Percentiles rank a stretch among this genome's conserved stretches.
Evolutionary conservation across 2,113 vertebrate genomes (phyloP).

Genomic region (Irena cyanogastra): DNA sequence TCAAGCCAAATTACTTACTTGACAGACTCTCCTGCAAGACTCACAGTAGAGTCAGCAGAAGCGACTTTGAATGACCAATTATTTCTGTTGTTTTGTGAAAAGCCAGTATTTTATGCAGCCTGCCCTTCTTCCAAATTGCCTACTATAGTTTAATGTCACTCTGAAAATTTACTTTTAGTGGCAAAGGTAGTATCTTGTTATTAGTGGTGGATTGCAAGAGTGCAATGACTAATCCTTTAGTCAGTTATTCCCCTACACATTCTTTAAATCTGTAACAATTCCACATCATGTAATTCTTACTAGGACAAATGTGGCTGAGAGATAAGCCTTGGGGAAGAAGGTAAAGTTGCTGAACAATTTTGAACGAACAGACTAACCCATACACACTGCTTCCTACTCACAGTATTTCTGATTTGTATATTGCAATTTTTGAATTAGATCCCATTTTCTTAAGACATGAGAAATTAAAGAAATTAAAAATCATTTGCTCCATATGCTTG

Average conservation of each 20-base stretch:
- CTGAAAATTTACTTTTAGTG: neutral
- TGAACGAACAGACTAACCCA: neutral
- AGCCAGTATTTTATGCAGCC: neutral
- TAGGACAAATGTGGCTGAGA: slow-evolving; percentile 26
- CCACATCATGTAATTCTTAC: slow-evolving; percentile 53
- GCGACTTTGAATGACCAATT: neutral
- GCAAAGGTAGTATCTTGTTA: neutral
- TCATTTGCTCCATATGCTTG: neutral
- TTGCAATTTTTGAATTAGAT: neutral
- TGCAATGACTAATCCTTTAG: neutral
- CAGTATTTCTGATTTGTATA: slow-evolving; percentile 48
- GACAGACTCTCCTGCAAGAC: neutral
- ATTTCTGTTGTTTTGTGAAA: neutral
- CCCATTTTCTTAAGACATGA: slow-evolving; percentile 15
- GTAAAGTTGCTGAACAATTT: neutral
- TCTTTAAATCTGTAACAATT: slow-evolving; percentile 34
- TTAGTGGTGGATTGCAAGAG: neutral
- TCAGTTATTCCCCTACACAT: slow-evolving; percentile 21
- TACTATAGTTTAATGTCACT: neutral
- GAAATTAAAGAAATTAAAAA: slow-evolving; percentile 49
- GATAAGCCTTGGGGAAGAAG: neutral
- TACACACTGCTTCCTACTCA: neutral
- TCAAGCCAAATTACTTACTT: neutral
- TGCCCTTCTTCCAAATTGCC: neutral
- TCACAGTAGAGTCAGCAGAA: neutral